Conservation (phyloP, 2,113 vertebrate species). For the Gymnogyps californianus region DNA sequence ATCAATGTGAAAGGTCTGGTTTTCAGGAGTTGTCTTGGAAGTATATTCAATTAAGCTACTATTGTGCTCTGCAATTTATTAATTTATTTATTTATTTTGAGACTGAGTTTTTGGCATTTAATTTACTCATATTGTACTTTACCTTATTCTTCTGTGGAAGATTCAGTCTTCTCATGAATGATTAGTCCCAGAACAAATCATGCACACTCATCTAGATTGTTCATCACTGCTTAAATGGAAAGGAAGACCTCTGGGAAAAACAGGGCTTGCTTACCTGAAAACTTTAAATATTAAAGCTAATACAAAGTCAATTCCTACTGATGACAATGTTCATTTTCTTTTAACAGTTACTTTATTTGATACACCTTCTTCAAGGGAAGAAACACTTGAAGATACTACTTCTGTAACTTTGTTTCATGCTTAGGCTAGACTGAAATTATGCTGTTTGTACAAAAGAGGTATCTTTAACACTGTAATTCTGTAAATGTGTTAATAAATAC, state of each 20-base stretch:
- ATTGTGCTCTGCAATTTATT: background rate
- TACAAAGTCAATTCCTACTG: background rate
- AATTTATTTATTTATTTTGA: background rate
- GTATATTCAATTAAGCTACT: background rate
- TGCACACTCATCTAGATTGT: background rate
- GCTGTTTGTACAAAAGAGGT: background rate
- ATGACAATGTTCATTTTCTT: background rate
- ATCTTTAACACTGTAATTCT: background rate
- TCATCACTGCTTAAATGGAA: background rate
- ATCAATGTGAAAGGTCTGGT: background rate
- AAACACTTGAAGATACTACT: background rate
- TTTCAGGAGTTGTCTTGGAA: background rate
- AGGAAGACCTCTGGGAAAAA: background rate
- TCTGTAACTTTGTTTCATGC: background rate
- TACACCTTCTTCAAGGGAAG: background rate
- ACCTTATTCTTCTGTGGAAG: background rate
- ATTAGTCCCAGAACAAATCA: background rate
- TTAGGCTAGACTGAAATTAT: background rate
- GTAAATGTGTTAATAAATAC: background rate
- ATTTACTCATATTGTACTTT: background rate
- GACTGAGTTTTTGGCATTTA: background rate
- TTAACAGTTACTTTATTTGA: background rate
- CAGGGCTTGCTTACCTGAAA: background rate
- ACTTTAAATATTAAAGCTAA: background rate
- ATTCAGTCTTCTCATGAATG: background rate